Conservation (phyloP, 2,888 invertebrate genomes). For the Euplagia quadripunctaria region DNA sequence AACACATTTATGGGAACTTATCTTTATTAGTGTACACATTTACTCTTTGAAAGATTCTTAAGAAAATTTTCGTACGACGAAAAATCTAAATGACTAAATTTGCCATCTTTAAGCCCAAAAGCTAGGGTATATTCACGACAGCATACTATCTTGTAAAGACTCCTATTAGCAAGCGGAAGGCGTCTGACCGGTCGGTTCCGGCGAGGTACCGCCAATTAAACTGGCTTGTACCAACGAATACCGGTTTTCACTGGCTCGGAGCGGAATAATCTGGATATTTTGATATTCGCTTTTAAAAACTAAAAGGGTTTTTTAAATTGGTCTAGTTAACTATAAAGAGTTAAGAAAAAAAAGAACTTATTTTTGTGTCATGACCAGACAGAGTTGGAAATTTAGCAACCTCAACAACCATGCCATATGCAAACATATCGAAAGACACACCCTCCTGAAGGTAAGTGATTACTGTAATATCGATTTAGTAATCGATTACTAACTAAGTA, state of each 20-base stretch:
- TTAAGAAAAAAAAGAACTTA: too few species aligned
- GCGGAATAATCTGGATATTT: slow-evolving; percentile 18
- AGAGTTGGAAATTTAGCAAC: too few species aligned
- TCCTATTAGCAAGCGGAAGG: slow-evolving; percentile 46
- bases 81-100: slow-evolving; percentile 22
- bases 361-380: too few species aligned
- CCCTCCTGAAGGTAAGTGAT: too few species aligned
- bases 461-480: too few species aligned
- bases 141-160: slow-evolving; percentile 34
- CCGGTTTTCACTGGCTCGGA: slow-evolving; percentile 22
- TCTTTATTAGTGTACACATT: too few species aligned
- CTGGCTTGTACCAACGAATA: slow-evolving; percentile 32
- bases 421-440: too few species aligned
- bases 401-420: too few species aligned
- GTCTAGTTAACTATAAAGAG: background rate
- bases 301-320: background rate
- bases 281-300: background rate
- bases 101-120: slow-evolving; percentile 17
- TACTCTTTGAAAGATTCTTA: too few species aligned
- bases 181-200: slow-evolving; percentile 41
- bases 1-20: too few species aligned
- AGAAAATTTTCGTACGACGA: background rate
- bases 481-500: too few species aligned
- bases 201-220: slow-evolving; percentile 50
- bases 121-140: slow-evolving; percentile 25